These are phyloP conservation scores for Reinhardtius hippoglossoides DNA, from an alignment of 2,113 vertebrate species.

Conservation along the genomic window DNA sequence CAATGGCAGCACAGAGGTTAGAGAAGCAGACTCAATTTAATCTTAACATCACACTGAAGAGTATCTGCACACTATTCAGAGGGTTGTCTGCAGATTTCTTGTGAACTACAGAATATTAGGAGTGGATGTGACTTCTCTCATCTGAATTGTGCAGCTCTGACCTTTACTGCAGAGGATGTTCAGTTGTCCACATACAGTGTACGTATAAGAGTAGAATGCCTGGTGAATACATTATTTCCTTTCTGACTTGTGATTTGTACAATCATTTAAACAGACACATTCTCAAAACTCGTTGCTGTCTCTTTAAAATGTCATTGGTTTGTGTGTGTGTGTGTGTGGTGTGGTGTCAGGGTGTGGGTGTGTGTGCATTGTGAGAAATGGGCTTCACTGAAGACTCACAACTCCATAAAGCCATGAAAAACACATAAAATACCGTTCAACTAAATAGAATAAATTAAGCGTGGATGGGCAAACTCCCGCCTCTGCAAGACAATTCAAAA, in stretches of 20 bases:
- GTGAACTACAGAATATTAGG: background rate
- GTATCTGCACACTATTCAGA: background rate
- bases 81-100: background rate
- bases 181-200: background rate
- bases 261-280: too few species aligned
- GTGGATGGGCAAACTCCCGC: background rate
- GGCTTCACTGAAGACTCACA: background rate
- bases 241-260: too few species aligned
- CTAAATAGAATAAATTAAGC: background rate
- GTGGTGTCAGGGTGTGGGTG: too few species aligned
- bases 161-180: background rate
- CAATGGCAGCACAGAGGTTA: slow-evolving; percentile 12
- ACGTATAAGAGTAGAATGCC: background rate
- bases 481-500: background rate
- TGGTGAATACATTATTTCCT: background rate
- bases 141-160: background rate
- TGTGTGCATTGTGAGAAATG: background rate
- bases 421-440: background rate
- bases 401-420: background rate
- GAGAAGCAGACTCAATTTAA: background rate
- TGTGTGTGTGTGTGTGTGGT: too few species aligned
- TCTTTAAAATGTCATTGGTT: too few species aligned
- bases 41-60: background rate
- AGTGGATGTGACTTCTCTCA: background rate
- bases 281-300: too few species aligned